Conservation (phyloP, 2,797 vertebrate species). For the Psittacula echo region DNA sequence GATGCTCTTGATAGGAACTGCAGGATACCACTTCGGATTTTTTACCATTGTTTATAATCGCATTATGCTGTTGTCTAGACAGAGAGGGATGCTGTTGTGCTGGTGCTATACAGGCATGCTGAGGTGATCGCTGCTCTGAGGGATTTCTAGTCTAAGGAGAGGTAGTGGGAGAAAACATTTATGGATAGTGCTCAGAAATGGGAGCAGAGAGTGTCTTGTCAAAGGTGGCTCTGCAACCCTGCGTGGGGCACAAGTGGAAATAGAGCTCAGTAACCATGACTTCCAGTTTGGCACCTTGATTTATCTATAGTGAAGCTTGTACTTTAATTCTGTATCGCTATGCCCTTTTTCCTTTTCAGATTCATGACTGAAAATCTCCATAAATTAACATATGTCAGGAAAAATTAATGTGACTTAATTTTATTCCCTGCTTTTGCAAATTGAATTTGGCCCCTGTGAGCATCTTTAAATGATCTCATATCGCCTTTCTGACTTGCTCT, state of each 20-base stretch:
- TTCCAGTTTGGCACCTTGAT: background rate
- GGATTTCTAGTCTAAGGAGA: background rate
- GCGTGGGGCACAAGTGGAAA: background rate
- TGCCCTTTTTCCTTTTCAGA: background rate
- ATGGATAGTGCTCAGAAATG: background rate
- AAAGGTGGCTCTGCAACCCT: background rate
- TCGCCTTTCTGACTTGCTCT: background rate
- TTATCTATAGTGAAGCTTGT: background rate
- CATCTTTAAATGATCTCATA: background rate
- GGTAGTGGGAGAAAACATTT: background rate
- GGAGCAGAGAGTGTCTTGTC: background rate
- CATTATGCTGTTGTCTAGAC: rapidly evolving
- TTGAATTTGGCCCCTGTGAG: slow-evolving; percentile 4
- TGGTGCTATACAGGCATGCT: background rate
- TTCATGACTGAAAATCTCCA: slow-evolving; percentile 9
- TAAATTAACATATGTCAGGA: slow-evolving; percentile 24
- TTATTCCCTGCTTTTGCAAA: slow-evolving; percentile 34
- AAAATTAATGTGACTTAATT: slow-evolving; percentile 56
- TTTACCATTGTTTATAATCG: background rate
- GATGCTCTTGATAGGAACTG: background rate
- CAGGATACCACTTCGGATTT: rapidly evolving
- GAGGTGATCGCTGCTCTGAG: background rate
- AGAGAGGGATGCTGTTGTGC: rapidly evolving
- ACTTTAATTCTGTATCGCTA: background rate
- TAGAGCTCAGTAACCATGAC: background rate